Evolutionary conservation across 1,140 invertebrate genomes (phyloP).

Genomic region (Drosophila nigromelanica): DNA sequence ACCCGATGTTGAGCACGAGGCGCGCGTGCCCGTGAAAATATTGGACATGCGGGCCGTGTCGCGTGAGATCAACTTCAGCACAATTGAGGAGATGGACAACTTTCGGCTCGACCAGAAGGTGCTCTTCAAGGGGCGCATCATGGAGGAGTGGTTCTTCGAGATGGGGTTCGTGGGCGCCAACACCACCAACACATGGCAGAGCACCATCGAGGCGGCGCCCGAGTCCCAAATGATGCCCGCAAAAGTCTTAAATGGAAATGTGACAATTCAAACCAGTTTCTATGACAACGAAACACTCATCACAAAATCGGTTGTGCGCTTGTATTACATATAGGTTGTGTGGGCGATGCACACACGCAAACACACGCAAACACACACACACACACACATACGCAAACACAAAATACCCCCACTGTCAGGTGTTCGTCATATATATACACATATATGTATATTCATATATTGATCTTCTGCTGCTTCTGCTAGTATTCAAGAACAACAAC

Average conservation of each 20-base stretch:
- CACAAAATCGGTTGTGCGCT: conserved; percentile 96
- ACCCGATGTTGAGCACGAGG: conserved; percentile 97
- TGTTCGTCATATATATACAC: conserved; percentile 29
- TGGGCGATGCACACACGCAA: conserved; percentile 41
- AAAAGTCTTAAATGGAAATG: conserved; percentile 98
- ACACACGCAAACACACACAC: conserved; percentile 16
- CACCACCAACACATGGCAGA: conserved; percentile 99
- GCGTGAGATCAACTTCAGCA: conserved; percentile 99
- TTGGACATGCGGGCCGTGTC: conserved; percentile 97
- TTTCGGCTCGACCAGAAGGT: conserved; percentile 98
- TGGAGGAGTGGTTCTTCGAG: conserved; percentile 99
- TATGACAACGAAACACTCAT: conserved; percentile 98
- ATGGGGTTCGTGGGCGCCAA: conserved; percentile 99
- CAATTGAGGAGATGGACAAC: conserved; percentile 97
- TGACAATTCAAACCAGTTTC: conserved; percentile 99
- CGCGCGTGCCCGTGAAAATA: conserved; percentile 97
- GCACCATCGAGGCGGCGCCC: conserved; percentile 98
- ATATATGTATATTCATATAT: conserved; percentile 12
- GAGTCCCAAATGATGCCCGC: conserved; percentile 99
- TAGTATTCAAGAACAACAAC: background rate
- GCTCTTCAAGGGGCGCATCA: conserved; percentile 91
- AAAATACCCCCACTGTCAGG: conserved; percentile 31
- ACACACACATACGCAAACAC: conserved; percentile 27
- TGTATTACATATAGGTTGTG: conserved; percentile 94
- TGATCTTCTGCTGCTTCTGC: conserved; percentile 32